Percentiles rank a stretch among this genome's conserved stretches.
phyloP scores from a whole-genome alignment of 2,797 vertebrate species.

The Balearica regulorum region DNA sequence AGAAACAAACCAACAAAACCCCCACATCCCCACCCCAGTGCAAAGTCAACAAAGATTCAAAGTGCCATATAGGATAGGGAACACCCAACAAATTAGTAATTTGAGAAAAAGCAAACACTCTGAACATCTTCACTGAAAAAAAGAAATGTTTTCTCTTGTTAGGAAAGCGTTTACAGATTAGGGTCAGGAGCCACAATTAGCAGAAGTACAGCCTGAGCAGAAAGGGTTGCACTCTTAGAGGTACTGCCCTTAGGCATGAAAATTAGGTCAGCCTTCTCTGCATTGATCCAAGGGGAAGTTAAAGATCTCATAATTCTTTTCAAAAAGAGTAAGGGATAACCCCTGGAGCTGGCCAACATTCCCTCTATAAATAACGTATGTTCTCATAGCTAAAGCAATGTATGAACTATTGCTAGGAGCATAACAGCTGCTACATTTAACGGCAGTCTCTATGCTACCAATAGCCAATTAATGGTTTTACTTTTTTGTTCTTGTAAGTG shows the following conservation, averaged over 20 bases:
- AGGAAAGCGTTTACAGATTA: neutral
- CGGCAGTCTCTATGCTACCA: neutral
- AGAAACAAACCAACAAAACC: neutral
- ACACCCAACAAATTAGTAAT: neutral
- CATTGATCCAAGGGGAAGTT: slow-evolving; percentile 19
- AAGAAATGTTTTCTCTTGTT: neutral
- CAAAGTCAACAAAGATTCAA: neutral
- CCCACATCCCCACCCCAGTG: neutral
- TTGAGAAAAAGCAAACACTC: neutral
- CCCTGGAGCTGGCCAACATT: slow-evolving; percentile 44
- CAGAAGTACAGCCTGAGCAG: neutral
- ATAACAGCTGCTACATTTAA: slow-evolving; percentile 33
- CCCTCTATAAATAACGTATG: slow-evolving; percentile 52
- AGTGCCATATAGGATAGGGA: neutral
- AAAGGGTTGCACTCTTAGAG: neutral
- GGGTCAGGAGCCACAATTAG: neutral
- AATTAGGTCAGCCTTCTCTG: slow-evolving; percentile 9
- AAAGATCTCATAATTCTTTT: slow-evolving; percentile 37
- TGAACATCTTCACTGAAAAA: neutral
- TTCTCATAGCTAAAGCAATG: slow-evolving; percentile 33
- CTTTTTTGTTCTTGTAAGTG: neutral
- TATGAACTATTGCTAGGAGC: neutral
- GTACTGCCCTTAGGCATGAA: neutral
- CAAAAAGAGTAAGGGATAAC: slow-evolving; percentile 48
- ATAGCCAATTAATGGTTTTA: slow-evolving; percentile 2